Evolutionary conservation across 2,888 invertebrate genomes (phyloP).

Genomic region (Melanostoma mellinum): DNA sequence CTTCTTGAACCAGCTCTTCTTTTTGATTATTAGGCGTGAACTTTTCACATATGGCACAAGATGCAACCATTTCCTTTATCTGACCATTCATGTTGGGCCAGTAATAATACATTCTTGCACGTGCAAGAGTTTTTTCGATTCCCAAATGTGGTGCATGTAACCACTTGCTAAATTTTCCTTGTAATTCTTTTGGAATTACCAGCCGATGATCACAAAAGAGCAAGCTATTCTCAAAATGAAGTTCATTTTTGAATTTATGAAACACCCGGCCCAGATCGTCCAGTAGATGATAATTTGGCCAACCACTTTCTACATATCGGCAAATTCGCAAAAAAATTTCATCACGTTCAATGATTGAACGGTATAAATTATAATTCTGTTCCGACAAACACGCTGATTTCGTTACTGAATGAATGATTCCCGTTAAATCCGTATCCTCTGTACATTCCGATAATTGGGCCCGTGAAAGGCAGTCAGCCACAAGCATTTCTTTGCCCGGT

Average conservation of each 20-base stretch:
- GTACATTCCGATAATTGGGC: slow-evolving; percentile 53
- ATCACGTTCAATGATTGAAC: slow-evolving; percentile 2
- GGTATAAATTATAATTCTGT: slow-evolving; percentile 27
- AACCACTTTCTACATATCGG: background rate
- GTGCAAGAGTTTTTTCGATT: slow-evolving; percentile 43
- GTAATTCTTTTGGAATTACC: slow-evolving; percentile 12
- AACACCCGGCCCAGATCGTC: slow-evolving; percentile 7
- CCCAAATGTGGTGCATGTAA: slow-evolving; percentile 29
- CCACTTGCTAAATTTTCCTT: slow-evolving; percentile 1
- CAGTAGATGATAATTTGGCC: slow-evolving; percentile 49
- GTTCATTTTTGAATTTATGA: slow-evolving; percentile 16
- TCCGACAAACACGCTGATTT: slow-evolving; percentile 20
- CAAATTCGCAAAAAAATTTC: background rate
- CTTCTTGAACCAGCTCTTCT: slow-evolving; percentile 66
- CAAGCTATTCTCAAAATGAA: slow-evolving; percentile 28
- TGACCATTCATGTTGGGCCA: slow-evolving; percentile 76
- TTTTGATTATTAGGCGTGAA: slow-evolving; percentile 66
- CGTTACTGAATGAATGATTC: slow-evolving; percentile 22
- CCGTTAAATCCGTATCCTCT: slow-evolving; percentile 39
- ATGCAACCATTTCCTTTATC: slow-evolving; percentile 72
- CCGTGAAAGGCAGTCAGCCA: slow-evolving; percentile 75
- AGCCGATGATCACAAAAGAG: slow-evolving; percentile 25
- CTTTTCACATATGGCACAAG: slow-evolving; percentile 60
- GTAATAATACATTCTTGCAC: slow-evolving; percentile 75
- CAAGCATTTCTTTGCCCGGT: slow-evolving; percentile 65